Evolutionary conservation across 1,140 invertebrate genomes (phyloP).

Genomic region (Cherax destructor): DNA sequence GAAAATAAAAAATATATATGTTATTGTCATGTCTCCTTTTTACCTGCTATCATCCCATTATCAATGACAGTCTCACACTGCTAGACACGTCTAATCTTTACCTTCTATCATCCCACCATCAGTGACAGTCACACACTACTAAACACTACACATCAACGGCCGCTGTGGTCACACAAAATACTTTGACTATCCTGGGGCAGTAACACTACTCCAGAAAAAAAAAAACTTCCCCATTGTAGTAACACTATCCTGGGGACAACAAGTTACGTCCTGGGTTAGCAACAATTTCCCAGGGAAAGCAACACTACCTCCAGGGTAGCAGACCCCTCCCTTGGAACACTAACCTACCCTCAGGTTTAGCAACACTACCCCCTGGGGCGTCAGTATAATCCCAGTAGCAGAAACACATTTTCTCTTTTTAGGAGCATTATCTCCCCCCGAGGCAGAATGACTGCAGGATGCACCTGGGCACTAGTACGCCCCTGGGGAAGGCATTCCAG

Average conservation of each 20-base stretch:
- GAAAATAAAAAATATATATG: too few species aligned
- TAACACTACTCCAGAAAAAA: background rate
- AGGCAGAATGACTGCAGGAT: background rate
- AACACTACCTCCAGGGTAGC: background rate
- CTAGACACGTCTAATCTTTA: too few species aligned
- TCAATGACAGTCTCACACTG: too few species aligned
- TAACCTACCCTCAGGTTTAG: background rate
- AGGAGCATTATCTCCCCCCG: background rate
- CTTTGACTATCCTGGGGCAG: background rate
- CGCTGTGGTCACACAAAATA: too few species aligned
- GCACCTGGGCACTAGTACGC: constrained; percentile 50
- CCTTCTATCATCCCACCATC: too few species aligned
- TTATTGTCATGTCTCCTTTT: too few species aligned
- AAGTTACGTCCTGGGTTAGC: background rate
- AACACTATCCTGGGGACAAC: background rate
- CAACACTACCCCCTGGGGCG: background rate
- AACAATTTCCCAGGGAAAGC: background rate
- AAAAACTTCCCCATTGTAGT: background rate
- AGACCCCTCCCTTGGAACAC: background rate
- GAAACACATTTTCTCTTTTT: background rate
- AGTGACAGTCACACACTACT: too few species aligned
- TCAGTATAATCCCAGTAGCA: background rate
- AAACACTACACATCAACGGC: too few species aligned
- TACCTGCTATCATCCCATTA: too few species aligned
- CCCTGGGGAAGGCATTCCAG: constrained; percentile 64